Conservation (phyloP, 2,888 invertebrate genomes). For the Scaptomyza parva region DNA sequence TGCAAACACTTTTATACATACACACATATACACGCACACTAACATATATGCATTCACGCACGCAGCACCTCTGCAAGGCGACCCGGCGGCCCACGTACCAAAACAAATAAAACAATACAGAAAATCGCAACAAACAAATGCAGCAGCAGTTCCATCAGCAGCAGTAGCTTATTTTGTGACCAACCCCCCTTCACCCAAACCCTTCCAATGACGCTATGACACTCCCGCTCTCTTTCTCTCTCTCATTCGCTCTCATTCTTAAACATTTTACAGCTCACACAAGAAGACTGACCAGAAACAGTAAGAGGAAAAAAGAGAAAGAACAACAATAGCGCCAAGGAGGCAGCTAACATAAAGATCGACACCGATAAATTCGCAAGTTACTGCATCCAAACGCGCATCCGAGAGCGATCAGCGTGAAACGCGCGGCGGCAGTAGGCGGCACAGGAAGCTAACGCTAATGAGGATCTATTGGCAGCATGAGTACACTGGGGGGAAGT, state of each 20-base stretch:
- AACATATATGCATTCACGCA: slow-evolving; percentile 3
- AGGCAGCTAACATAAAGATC: slow-evolving; percentile 31
- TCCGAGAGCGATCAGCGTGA: slow-evolving; percentile 63
- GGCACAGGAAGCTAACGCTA: slow-evolving; percentile 84
- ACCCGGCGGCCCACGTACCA: slow-evolving; percentile 56
- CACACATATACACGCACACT: background rate
- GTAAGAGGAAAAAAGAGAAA: slow-evolving; percentile 15
- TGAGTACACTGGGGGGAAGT: slow-evolving; percentile 86
- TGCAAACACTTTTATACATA: slow-evolving; percentile 16
- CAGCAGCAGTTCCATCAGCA: slow-evolving; percentile 4
- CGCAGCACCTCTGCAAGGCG: slow-evolving; percentile 30
- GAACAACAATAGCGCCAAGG: slow-evolving; percentile 28
- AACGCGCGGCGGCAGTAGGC: slow-evolving; percentile 77
- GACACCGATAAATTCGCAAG: slow-evolving; percentile 21
- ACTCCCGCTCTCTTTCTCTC: slow-evolving; percentile 19
- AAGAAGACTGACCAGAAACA: slow-evolving; percentile 79
- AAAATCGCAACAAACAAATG: slow-evolving; percentile 50
- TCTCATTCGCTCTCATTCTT: slow-evolving; percentile 38
- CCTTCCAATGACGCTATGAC: background rate
- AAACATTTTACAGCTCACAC: slow-evolving; percentile 71
- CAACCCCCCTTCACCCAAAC: slow-evolving; percentile 4
- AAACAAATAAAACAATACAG: slow-evolving; percentile 56
- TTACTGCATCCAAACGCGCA: slow-evolving; percentile 29
- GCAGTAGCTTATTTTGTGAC: slow-evolving; percentile 17
- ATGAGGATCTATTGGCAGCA: slow-evolving; percentile 86